phyloP scores from a whole-genome alignment of 2,888 invertebrate genomes.

The Sinopyrophorus schimmeli region DNA sequence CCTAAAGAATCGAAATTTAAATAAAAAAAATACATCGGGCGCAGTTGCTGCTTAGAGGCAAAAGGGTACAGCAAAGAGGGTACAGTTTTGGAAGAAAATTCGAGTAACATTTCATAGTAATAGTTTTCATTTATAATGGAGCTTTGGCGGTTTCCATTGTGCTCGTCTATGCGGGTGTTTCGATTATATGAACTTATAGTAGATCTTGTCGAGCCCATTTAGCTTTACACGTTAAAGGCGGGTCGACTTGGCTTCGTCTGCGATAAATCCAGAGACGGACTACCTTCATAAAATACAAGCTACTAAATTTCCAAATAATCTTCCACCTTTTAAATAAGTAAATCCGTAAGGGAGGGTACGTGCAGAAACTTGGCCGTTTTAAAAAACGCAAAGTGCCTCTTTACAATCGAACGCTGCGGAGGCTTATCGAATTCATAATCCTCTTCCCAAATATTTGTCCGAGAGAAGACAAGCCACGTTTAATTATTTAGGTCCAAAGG shows the following conservation, averaged over 20 bases:
- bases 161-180: constrained; percentile 50
- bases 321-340: too few relatives aligned
- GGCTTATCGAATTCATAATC: neutral
- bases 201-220: constrained; percentile 51
- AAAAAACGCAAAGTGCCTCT: too few relatives aligned
- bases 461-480: constrained; percentile 6
- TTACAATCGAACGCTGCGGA: too few relatives aligned
- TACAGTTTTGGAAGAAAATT: too few relatives aligned
- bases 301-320: too few relatives aligned
- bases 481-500: constrained; percentile 16
- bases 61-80: too few relatives aligned
- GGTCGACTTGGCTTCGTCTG: constrained; percentile 44
- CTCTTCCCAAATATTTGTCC: constrained; percentile 7
- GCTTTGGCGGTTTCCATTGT: constrained; percentile 51
- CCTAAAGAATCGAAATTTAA: too few relatives aligned
- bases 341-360: too few relatives aligned
- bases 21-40: too few relatives aligned
- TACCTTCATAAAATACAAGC: too few relatives aligned
- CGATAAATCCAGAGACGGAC: constrained; percentile 35
- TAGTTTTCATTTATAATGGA: constrained; percentile 31
- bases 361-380: too few relatives aligned
- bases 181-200: constrained; percentile 50
- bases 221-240: constrained; percentile 52
- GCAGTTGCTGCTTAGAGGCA: too few relatives aligned
- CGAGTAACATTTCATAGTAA: constrained; percentile 12